Base-by-base conservation (phyloP, 2,113 vertebrate genomes). In the Sylvia atricapilla region DNA sequence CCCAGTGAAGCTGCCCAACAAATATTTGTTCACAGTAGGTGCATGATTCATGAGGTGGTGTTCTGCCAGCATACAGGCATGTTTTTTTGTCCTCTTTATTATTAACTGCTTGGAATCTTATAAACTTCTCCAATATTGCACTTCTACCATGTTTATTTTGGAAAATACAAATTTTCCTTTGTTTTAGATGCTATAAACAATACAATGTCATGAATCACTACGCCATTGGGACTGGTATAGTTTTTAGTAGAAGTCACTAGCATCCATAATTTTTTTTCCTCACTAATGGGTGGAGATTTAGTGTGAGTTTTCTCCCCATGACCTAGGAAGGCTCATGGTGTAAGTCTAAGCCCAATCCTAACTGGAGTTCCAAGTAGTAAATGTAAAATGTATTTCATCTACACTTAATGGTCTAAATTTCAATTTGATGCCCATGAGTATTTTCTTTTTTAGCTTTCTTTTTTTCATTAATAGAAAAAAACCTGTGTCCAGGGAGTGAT, bases 1-100 rank as follows among this genome's bases (percentile, higher is more conserved):
- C 19, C 55, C 76, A 64, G 2, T 47, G 81, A 90, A 79, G 7
- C 44, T 27, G 31, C 92, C 76, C 86, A 90, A 92, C 76, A 96
- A 94, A 90, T 93, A 96, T 80, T 94, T 96, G 72, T 67, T 83
- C 87, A 63, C 72, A 77, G 75, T 88, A 95, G 90, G 83, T 86
- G 44, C 52, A 60, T 95, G 87, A 93, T 63, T 94, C 90, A 90
- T 44, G 28, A 91, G 19, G 28, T 0, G 2, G 35, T 94, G 30
- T 87, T 88, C 89, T 97, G 87, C 67, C 78, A 93, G 84, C 52
- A 59, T 55, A 64, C 1, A 5, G 67, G 43, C 62, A 56, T 41
- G 52, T 6, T 81, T 8, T 85, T 94, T 83, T 82, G 18, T 85
- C 62, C 87, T 85, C 59, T 88, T 96, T 91, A 83, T 93, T 95